Evolutionary conservation across 2,113 vertebrate species (phyloP), one percentile per base, ranked within the genome.

Genomic region (Asarcornis scutulata): DNA sequence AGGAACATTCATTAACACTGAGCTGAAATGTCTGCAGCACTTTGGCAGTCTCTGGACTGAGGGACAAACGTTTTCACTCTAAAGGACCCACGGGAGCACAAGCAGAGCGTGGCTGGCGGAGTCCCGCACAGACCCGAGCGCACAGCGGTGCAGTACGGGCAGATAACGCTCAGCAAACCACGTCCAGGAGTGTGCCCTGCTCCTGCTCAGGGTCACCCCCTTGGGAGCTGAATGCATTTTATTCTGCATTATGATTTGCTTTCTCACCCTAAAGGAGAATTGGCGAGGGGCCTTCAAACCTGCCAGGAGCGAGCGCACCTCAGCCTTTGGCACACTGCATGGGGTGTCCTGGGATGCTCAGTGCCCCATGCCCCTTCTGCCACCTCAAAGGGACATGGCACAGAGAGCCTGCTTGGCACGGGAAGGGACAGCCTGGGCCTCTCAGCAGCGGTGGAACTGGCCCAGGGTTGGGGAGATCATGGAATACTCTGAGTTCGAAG

Each of bases 1-100:
- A 3, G 2, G 14, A 5, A 2, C 71, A 53, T 9, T 17, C 17
- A 1, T 5, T 3, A 9, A 29, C 2, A 25, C 44, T 34, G n/a
- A 2, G 5, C 50, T 21, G 31, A n/a, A 31, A 34, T 7, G 14
- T 25, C 69, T 5, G 0, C 42, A 38, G 42, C 64, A 12, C 9
- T 73, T 31, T 2, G 1, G 15, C 0, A 32, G 71, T 26, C 4
- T 10, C 32, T 3, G 13, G 36, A 8, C 2, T 5, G 46, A 31
- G 27, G 69, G 23, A 52, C 23, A 52, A 52, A 26, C 23, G 3
- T 52, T 52, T 52, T 52, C 50, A 23, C 50, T 25, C 50, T 52
- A 25, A 52, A 14, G 23, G 50, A 26, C 50, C 50, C 23, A 7
- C 23, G 22, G 50, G 50, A 52, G 50, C 50, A 52, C 50, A 52